Evolutionary conservation across 1,140 invertebrate species (phyloP).

Genomic region (Neotoxoptera formosana): DNA sequence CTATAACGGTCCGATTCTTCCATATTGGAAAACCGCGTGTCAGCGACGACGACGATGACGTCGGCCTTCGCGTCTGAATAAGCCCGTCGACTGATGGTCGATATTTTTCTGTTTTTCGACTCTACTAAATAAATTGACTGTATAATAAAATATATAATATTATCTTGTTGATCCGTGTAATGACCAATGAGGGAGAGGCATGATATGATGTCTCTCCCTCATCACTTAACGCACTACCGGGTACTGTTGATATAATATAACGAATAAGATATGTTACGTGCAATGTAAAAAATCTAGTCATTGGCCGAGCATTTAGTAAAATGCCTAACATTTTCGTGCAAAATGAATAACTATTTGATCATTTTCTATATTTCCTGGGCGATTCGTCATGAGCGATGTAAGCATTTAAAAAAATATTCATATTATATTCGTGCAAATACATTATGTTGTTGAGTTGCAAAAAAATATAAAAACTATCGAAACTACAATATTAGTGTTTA

Average conservation of each 20-base stretch:
- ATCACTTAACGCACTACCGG: no score
- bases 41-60: not conserved
- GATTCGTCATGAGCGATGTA: not conserved
- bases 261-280: no score
- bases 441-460: not conserved
- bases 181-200: not conserved
- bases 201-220: no score
- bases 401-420: not conserved
- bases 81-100: not conserved
- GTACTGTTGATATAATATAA: no score
- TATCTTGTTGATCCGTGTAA: not conserved
- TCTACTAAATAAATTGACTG: not conserved
- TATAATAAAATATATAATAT: no score
- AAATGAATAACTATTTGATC: not conserved
- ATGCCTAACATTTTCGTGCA: not conserved
- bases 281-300: not conserved
- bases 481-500: not conserved
- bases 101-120: not conserved
- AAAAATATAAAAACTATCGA: not conserved
- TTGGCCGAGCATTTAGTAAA: no score
- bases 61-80: not conserved
- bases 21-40: slow-evolving; percentile 23
- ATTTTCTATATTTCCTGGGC: not conserved
- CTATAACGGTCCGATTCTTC: slow-evolving; percentile 16
- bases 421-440: no score